Percentiles rank a stretch among this genome's conserved stretches.
phyloP scores from a whole-genome alignment of 2,888 invertebrate species.

The Fabriciana adippe region DNA sequence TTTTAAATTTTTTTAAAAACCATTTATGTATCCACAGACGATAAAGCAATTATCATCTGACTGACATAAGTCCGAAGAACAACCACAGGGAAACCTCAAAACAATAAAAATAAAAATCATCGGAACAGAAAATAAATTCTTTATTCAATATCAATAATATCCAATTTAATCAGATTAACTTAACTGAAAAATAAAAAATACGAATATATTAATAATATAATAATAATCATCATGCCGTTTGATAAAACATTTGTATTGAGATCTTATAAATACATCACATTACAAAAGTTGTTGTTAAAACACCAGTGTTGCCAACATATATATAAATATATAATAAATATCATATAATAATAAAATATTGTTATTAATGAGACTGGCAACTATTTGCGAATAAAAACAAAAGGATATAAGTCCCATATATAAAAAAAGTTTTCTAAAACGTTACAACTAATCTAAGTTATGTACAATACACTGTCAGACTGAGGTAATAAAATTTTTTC shows the following conservation, averaged over 20 bases:
- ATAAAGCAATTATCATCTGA: no score
- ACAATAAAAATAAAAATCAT: constrained; percentile 51
- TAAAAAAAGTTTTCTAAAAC: constrained; percentile 54
- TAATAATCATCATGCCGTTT: constrained; percentile 35
- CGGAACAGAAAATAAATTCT: constrained; percentile 79
- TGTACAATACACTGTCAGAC: constrained; percentile 75
- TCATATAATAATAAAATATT: no score
- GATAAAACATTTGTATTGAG: constrained; percentile 58
- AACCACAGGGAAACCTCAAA: neutral
- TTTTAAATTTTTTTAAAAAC: no score
- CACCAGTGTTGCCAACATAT: constrained; percentile 54
- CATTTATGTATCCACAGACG: no score
- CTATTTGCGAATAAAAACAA: constrained; percentile 38
- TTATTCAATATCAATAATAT: constrained; percentile 76
- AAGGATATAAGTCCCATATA: constrained; percentile 61
- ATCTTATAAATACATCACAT: constrained; percentile 76
- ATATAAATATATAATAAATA: no score
- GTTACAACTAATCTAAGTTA: constrained; percentile 57
- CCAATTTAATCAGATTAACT: constrained; percentile 78
- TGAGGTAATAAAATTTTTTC: constrained; percentile 66
- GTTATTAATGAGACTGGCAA: constrained; percentile 37
- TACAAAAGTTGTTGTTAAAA: constrained; percentile 58
- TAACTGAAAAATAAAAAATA: constrained; percentile 52
- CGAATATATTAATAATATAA: constrained; percentile 47
- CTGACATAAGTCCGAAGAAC: neutral